Evolutionary conservation across 2,888 invertebrate species (phyloP).

Genomic region (Trachelus stipa): DNA sequence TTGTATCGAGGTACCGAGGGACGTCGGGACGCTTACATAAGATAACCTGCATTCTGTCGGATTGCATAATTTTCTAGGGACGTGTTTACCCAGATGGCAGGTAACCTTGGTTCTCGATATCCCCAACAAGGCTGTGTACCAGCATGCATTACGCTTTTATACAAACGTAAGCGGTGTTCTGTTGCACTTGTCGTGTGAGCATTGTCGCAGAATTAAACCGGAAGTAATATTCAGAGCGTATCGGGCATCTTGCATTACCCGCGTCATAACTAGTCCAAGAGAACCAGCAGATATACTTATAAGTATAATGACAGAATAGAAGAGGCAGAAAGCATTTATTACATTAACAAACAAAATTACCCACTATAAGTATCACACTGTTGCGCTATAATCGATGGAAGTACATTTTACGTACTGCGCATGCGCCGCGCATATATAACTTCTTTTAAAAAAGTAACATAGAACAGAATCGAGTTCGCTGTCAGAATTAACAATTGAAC

Average conservation of each 20-base stretch:
- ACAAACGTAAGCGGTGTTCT: constrained; percentile 24
- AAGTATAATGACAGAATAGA: not conserved
- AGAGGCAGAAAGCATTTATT: not conserved
- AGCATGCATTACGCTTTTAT: not conserved
- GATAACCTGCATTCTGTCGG: not conserved
- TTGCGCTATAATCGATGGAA: no score
- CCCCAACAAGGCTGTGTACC: not conserved
- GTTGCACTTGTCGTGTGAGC: constrained; percentile 47
- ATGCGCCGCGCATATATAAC: no score
- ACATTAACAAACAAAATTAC: not conserved
- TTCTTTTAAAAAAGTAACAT: no score
- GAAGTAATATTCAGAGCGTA: constrained; percentile 56
- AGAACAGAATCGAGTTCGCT: no score
- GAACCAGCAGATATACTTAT: not conserved
- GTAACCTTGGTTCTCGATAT: constrained; percentile 13
- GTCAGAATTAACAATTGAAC: not conserved
- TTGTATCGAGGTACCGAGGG: not conserved
- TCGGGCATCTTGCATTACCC: constrained; percentile 48
- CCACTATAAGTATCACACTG: not conserved
- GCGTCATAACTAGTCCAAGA: not conserved
- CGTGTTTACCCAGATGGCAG: not conserved
- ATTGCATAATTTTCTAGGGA: constrained; percentile 1
- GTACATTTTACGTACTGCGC: no score
- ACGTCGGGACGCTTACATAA: not conserved
- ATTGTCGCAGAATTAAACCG: constrained; percentile 31